These are phyloP conservation scores for Podilymbus podiceps DNA, from an alignment of 2,113 vertebrate genomes.

Conservation along the genomic window DNA sequence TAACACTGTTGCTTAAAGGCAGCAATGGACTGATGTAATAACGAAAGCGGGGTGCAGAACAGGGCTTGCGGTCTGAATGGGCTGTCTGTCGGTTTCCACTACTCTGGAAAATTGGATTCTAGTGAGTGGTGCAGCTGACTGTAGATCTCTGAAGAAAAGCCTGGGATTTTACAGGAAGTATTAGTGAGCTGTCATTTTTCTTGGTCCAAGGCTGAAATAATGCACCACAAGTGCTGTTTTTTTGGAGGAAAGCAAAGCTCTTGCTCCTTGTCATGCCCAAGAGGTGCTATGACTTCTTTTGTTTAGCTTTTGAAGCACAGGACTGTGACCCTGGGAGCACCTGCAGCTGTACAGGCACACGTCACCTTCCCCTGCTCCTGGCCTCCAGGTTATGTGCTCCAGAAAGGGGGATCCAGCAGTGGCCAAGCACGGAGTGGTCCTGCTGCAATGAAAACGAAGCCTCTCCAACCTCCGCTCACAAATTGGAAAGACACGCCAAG, in stretches of 20 bases:
- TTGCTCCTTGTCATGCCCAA: background rate
- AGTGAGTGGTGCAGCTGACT: background rate
- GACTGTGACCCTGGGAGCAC: background rate
- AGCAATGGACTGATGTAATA: background rate
- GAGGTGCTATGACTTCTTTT: background rate
- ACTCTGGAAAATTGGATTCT: background rate
- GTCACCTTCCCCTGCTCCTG: background rate
- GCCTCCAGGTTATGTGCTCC: no score
- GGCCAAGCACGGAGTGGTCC: background rate
- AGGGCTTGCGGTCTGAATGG: background rate
- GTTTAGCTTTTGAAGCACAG: background rate
- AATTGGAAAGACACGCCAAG: background rate
- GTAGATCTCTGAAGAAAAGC: background rate
- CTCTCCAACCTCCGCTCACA: background rate
- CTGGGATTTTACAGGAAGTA: background rate
- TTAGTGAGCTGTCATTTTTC: background rate
- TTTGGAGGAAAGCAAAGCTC: background rate
- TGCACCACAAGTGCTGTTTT: accelerated
- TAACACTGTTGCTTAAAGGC: background rate
- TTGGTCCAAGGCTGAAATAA: no score
- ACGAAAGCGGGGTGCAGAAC: background rate
- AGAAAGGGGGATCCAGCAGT: background rate
- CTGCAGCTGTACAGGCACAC: no score
- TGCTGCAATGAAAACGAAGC: background rate
- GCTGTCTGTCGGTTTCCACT: background rate